A percentile compares a stretch with the other conserved stretches of the same genome.
phyloP scores from a whole-genome alignment of 2,113 vertebrate species.

The Hydrochoerus hydrochaeris region DNA sequence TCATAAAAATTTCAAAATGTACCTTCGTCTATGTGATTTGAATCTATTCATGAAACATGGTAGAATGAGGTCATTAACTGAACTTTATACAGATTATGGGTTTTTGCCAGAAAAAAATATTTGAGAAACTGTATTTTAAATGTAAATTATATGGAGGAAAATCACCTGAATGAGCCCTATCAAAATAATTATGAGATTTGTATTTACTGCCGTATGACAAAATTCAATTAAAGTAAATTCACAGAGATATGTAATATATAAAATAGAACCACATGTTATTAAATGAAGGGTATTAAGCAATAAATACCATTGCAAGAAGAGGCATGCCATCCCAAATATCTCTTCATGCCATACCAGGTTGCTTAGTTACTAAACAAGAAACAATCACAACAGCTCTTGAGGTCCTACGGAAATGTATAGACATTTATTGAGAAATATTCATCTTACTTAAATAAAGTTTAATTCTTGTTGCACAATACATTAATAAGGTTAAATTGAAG shows the following conservation, averaged over 20 bases:
- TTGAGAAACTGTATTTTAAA: neutral
- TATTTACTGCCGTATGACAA: neutral
- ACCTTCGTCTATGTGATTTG: neutral
- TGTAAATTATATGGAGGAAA: neutral
- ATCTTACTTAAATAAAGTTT: neutral
- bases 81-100: neutral
- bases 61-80: neutral
- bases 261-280: neutral
- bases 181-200: neutral
- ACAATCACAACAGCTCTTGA: neutral
- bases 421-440: neutral
- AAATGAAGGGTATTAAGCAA: neutral
- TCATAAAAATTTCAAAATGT: neutral
- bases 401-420: neutral
- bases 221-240: neutral
- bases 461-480: neutral
- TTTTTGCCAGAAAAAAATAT: neutral
- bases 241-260: neutral
- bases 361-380: constrained; percentile 13
- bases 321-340: neutral
- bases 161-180: neutral
- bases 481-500: neutral
- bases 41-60: neutral
- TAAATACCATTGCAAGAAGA: neutral
- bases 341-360: neutral